These are phyloP conservation scores for Xanthia icteritia DNA, from an alignment of 2,888 invertebrate species.

Conservation along the genomic window DNA sequence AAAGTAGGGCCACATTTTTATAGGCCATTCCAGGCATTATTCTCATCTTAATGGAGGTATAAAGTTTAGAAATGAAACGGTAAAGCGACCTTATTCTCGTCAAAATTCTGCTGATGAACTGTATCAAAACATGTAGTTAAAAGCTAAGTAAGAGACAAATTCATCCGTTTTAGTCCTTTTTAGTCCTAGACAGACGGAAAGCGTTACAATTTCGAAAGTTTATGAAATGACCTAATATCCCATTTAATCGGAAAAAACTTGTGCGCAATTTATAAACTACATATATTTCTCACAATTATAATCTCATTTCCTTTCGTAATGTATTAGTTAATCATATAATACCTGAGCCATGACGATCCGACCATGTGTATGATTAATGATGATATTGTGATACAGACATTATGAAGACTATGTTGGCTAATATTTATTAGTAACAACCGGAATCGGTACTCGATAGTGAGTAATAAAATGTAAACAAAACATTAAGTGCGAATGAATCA, in stretches of 20 bases:
- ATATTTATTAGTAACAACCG: slow-evolving; percentile 23
- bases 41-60: slow-evolving; percentile 36
- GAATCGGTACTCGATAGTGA: slow-evolving; percentile 42
- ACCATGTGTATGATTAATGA: slow-evolving; percentile 6
- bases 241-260: slow-evolving; percentile 13
- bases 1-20: slow-evolving; percentile 48
- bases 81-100: slow-evolving; percentile 9
- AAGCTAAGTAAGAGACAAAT: not conserved
- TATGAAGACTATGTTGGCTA: slow-evolving; percentile 16
- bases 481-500: slow-evolving; percentile 44
- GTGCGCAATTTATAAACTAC: not conserved
- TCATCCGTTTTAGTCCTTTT: not conserved
- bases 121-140: not conserved
- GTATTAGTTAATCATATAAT: slow-evolving; percentile 34
- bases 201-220: slow-evolving; percentile 15
- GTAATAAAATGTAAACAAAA: slow-evolving; percentile 46
- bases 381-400: slow-evolving; percentile 20
- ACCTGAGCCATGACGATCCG: slow-evolving; percentile 46
- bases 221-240: slow-evolving; percentile 35
- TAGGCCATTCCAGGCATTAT: slow-evolving; percentile 26
- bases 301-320: slow-evolving; percentile 57
- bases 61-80: slow-evolving; percentile 13
- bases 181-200: not conserved
- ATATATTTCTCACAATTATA: slow-evolving; percentile 41
- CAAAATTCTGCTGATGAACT: slow-evolving; percentile 2